A percentile compares a stretch with the other conserved stretches of the same genome.
Evolutionary conservation across 2,888 invertebrate species (phyloP).

Genomic region (Biston stratarius): DNA sequence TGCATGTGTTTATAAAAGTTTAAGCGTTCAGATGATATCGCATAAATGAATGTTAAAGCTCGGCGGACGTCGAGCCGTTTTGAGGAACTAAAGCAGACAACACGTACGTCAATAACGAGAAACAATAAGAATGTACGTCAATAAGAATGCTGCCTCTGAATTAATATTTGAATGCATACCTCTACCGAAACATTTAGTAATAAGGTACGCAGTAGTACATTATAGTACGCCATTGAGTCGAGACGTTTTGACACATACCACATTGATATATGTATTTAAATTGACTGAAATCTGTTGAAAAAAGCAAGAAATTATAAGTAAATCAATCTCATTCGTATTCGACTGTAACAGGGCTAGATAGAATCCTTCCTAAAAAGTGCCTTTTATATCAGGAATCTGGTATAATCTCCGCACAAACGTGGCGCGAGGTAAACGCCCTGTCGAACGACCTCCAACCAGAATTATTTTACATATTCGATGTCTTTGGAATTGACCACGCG

Average conservation of each 20-base stretch:
- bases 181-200: neutral
- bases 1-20: conserved; percentile 18
- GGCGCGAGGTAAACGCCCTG: conserved; percentile 61
- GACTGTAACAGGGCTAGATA: neutral
- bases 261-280: too few species aligned
- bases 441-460: conserved; percentile 54
- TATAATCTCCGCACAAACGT: conserved; percentile 58
- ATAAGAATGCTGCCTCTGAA: neutral
- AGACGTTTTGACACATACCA: too few species aligned
- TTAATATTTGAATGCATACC: conserved; percentile 1
- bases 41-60: conserved; percentile 4
- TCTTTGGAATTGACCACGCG: conserved; percentile 46
- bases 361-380: conserved; percentile 17
- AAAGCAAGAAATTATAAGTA: neutral
- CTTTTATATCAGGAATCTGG: conserved; percentile 48
- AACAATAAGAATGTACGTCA: too few species aligned
- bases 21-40: conserved; percentile 18
- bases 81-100: conserved; percentile 18
- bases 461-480: conserved; percentile 66
- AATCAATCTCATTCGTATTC: neutral
- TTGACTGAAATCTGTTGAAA: too few species aligned
- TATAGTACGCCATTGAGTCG: too few species aligned
- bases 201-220: neutral
- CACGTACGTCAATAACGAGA: conserved; percentile 17
- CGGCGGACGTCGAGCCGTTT: conserved; percentile 9